Conservation (phyloP, 2,888 invertebrate genomes). For the Trachelus tabidus region DNA sequence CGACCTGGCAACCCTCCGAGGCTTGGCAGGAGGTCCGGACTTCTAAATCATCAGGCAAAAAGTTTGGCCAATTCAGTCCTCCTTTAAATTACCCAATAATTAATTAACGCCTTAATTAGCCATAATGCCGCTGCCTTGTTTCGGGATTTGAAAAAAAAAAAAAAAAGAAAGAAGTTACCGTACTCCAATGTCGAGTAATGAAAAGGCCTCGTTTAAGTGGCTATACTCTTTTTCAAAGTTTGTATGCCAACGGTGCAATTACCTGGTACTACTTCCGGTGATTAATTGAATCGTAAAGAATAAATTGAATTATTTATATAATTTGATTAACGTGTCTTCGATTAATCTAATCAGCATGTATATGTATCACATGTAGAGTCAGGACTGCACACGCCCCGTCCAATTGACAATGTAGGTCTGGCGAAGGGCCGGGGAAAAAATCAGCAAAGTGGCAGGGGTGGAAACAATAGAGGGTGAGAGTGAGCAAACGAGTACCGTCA, state of each 20-base stretch:
- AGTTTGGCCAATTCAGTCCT: conserved; percentile 33
- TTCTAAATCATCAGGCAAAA: conserved; percentile 48
- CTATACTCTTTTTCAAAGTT: not conserved
- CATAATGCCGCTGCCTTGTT: conserved; percentile 28
- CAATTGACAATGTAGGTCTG: not conserved
- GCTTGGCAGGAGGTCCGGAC: conserved; percentile 33
- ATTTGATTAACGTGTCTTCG: not conserved
- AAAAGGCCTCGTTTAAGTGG: not conserved
- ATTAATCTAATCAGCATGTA: not conserved
- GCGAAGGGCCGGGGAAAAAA: not conserved
- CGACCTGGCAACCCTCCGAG: conserved; percentile 37
- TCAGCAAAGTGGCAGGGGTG: conserved; percentile 1
- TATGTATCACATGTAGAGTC: not conserved
- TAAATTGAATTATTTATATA: not conserved
- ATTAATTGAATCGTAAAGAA: not conserved
- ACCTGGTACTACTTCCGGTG: not conserved
- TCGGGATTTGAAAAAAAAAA: not conserved
- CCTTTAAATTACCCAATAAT: conserved; percentile 45
- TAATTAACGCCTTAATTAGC: conserved; percentile 51
- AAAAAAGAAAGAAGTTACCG: not conserved
- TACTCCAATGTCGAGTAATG: not conserved
- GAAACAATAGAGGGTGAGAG: not conserved
- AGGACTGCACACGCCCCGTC: not conserved
- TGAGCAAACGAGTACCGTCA: conserved; percentile 26
- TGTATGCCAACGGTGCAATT: not conserved